phyloP scores from a whole-genome alignment of 1,140 invertebrate species.

The Leptoteleia sp. region DNA sequence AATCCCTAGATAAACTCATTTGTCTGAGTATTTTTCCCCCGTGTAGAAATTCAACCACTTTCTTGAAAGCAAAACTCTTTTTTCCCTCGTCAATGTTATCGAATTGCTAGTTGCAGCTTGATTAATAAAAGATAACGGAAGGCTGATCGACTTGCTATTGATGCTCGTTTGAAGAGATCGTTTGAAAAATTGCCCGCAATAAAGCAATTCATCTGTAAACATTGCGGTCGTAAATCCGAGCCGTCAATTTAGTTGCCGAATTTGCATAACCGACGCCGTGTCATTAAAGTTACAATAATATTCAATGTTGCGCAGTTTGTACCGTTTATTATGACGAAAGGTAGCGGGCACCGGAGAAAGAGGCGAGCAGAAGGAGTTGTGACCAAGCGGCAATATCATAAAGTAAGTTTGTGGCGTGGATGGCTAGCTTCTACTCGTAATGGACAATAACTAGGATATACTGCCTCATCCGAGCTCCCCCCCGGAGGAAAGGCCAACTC shows the following conservation, averaged over 20 bases:
- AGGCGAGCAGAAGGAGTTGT: slow-evolving; percentile 36
- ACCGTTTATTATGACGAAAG: slow-evolving; percentile 31
- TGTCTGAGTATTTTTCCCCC: no score
- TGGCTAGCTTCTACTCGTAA: slow-evolving; percentile 74
- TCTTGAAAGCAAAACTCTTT: no score
- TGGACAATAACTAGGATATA: slow-evolving; percentile 79
- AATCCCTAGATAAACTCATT: no score
- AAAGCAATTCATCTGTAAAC: background rate
- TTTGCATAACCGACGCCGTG: background rate
- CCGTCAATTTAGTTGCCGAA: background rate
- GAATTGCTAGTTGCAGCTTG: no score
- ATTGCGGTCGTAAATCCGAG: background rate
- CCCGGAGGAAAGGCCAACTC: slow-evolving; percentile 37
- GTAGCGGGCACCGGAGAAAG: slow-evolving; percentile 27
- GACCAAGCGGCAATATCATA: slow-evolving; percentile 73
- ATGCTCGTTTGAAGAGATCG: no score
- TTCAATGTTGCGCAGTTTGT: slow-evolving; percentile 12
- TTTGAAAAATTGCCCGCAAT: no score
- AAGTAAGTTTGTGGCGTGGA: slow-evolving; percentile 77
- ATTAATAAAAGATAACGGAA: no score
- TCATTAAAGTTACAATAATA: background rate
- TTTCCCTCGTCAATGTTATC: no score
- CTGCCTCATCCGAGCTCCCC: slow-evolving; percentile 70
- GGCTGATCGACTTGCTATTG: no score
- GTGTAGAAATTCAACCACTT: no score